A percentile compares a stretch with the other conserved stretches of the same genome.
Evolutionary conservation across 2,888 invertebrate species (phyloP).

Genomic region (Lepeophtheirus nordmannii): DNA sequence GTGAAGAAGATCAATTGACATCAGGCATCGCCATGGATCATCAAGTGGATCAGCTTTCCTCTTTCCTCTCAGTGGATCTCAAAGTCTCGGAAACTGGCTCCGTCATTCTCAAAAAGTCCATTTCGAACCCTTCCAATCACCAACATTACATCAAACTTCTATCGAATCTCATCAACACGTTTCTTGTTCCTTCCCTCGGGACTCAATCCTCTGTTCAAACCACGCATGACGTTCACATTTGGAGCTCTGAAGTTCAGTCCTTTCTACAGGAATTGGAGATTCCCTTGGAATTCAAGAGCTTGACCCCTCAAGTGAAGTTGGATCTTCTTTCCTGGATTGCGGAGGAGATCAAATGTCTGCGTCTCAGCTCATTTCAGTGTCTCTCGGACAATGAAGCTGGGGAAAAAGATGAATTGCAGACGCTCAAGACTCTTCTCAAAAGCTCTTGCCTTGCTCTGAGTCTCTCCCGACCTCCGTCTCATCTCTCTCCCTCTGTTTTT

Average conservation of each 20-base stretch:
- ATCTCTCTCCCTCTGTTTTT: not conserved
- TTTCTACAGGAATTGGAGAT: not conserved
- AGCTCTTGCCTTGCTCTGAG: not conserved
- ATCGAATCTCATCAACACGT: not conserved
- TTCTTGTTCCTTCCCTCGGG: not conserved
- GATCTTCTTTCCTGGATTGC: not conserved
- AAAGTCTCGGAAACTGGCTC: not conserved
- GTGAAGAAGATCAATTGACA: too few relatives aligned
- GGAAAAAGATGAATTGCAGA: too few relatives aligned
- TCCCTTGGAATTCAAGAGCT: not conserved
- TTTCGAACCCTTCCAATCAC: not conserved
- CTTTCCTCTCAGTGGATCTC: not conserved
- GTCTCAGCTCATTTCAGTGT: not conserved
- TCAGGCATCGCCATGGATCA: too few relatives aligned
- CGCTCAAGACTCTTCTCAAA: not conserved
- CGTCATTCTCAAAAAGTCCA: not conserved
- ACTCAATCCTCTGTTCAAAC: not conserved
- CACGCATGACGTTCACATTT: not conserved
- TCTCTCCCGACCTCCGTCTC: not conserved
- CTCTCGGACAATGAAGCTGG: too few relatives aligned
- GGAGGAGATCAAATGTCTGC: not conserved
- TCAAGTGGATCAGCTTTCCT: not conserved
- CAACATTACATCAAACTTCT: not conserved
- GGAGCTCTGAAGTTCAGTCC: not conserved
- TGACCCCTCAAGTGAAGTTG: not conserved